Percentiles rank a stretch among this genome's conserved stretches.
Conservation (phyloP, 2,888 invertebrate species). For the Lithophane semibrunnea region DNA sequence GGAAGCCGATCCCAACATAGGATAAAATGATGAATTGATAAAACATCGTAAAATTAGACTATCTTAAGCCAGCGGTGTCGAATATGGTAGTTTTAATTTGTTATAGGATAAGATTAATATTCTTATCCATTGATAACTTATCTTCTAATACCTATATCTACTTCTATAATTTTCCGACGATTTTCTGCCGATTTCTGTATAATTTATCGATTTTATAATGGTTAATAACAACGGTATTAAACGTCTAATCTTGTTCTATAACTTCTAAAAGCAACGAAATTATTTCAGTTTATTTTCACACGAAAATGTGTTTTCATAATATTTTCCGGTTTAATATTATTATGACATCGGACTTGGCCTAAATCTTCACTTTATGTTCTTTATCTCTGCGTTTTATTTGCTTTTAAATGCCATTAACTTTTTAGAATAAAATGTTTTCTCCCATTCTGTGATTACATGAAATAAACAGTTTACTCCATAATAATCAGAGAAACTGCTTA, state of each 20-base stretch:
- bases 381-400: slow-evolving; percentile 34
- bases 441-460: background rate
- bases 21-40: slow-evolving; percentile 11
- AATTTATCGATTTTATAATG: background rate
- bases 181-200: background rate
- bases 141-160: background rate
- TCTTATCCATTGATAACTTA: slow-evolving; percentile 23
- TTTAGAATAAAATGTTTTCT: background rate
- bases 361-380: slow-evolving; percentile 27
- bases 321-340: slow-evolving; percentile 9
- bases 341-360: slow-evolving; percentile 14
- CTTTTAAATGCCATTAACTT: slow-evolving; percentile 11
- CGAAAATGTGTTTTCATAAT: slow-evolving; percentile 26
- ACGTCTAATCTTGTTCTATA: background rate
- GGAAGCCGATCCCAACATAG: background rate
- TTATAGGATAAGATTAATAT: slow-evolving; percentile 18
- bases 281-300: slow-evolving; percentile 14
- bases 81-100: slow-evolving; percentile 37
- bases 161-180: background rate
- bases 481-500: background rate
- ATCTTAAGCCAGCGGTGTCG: slow-evolving; percentile 19
- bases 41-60: background rate
- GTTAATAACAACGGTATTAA: background rate
- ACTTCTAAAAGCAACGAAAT: background rate
- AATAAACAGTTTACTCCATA: background rate